A percentile compares a stretch with the other conserved stretches of the same genome.
Evolutionary conservation across 2,797 vertebrate genomes (phyloP).

Genomic region (Silurus lanzhouensis): DNA sequence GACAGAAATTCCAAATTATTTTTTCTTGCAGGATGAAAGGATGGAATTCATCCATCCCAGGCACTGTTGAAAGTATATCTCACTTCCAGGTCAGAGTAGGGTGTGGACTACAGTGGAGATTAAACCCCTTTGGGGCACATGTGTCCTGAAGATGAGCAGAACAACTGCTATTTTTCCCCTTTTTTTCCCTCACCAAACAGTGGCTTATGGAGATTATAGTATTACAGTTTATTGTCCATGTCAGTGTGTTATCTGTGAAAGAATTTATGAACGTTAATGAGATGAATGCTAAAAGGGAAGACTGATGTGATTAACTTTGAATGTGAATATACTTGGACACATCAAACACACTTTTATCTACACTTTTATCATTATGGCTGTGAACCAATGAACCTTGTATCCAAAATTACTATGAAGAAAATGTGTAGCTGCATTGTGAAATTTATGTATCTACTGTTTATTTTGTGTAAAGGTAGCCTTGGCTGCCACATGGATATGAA

Average conservation of each 20-base stretch:
- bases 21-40: conserved; percentile 61
- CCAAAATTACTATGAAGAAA: neutral
- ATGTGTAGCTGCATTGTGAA: neutral
- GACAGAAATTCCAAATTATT: conserved; percentile 45
- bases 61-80: conserved; percentile 66
- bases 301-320: neutral
- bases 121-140: conserved; percentile 49
- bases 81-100: conserved; percentile 65
- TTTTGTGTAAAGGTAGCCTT: neutral
- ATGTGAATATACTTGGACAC: neutral
- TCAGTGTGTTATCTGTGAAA: neutral
- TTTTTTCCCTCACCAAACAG: neutral
- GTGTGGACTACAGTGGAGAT: conserved; percentile 56
- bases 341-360: neutral
- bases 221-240: conserved; percentile 4
- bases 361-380: neutral
- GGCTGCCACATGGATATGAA: neutral
- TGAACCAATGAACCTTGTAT: neutral
- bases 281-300: neutral
- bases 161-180: neutral
- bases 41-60: conserved; percentile 58
- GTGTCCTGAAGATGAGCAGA: conserved; percentile 5
- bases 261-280: neutral
- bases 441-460: neutral
- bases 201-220: conserved; percentile 1